These are phyloP conservation scores for Hirudinaria manillensis DNA, from an alignment of 2,888 invertebrate genomes.

Conservation along the genomic window DNA sequence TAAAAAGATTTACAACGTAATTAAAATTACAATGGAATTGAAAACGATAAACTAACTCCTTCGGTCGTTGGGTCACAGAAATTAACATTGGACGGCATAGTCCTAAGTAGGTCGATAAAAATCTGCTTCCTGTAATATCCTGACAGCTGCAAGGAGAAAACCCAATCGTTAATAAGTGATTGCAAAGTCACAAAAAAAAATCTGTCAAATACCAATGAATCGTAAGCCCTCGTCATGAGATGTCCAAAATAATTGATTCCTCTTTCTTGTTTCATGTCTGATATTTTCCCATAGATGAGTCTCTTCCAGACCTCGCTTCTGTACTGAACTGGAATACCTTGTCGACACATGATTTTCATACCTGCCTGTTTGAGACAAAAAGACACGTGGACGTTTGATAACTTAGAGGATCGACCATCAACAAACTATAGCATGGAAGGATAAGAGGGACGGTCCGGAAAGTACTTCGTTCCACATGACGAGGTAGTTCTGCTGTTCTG, in stretches of 20 bases:
- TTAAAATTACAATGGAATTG: not conserved
- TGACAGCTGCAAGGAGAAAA: slow-evolving; percentile 48
- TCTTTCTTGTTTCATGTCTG: slow-evolving; percentile 53
- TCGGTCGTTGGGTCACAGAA: slow-evolving; percentile 56
- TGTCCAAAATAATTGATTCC: slow-evolving; percentile 57
- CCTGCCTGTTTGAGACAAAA: slow-evolving; percentile 47
- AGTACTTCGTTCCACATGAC: slow-evolving; percentile 24
- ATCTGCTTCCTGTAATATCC: slow-evolving; percentile 58
- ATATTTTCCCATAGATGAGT: slow-evolving; percentile 52
- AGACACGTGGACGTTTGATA: not conserved
- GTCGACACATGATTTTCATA: slow-evolving; percentile 54
- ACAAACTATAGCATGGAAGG: slow-evolving; percentile 10
- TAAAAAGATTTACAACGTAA: not conserved
- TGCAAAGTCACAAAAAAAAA: slow-evolving; percentile 19
- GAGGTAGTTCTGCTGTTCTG: slow-evolving; percentile 25
- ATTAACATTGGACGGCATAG: slow-evolving; percentile 59
- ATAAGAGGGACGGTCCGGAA: slow-evolving; percentile 1
- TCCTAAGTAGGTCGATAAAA: slow-evolving; percentile 57
- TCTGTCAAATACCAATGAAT: slow-evolving; percentile 51
- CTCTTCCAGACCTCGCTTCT: slow-evolving; percentile 56
- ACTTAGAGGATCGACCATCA: not conserved
- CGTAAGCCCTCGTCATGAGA: slow-evolving; percentile 54
- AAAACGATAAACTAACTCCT: slow-evolving; percentile 53
- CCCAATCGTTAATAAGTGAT: not conserved
- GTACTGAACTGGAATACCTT: slow-evolving; percentile 56